Conservation (phyloP, 1,140 invertebrate species). For the Marisa cornuarietis region DNA sequence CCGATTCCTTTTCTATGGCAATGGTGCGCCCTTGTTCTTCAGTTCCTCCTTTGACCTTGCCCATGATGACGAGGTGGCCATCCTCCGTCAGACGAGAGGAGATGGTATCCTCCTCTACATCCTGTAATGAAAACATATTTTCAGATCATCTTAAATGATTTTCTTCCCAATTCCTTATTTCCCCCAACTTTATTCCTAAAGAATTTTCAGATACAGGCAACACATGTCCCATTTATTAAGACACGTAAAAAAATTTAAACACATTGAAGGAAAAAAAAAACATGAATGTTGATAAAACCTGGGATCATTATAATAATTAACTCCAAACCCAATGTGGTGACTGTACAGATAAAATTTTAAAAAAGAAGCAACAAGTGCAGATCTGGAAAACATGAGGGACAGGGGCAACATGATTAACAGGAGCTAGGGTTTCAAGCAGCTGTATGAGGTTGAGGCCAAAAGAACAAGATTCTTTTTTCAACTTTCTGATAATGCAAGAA, state of each 20-base stretch:
- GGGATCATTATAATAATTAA: too few relatives aligned
- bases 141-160: neutral
- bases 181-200: neutral
- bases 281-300: too few relatives aligned
- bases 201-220: neutral
- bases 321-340: too few relatives aligned
- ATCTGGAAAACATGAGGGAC: too few relatives aligned
- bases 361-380: too few relatives aligned
- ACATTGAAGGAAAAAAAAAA: neutral
- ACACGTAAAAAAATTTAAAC: neutral
- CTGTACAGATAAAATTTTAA: too few relatives aligned
- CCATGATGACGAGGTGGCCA: conserved; percentile 36
- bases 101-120: conserved; percentile 40
- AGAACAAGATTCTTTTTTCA: too few relatives aligned
- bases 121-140: conserved; percentile 37
- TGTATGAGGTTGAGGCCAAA: too few relatives aligned
- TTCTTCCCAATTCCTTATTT: neutral
- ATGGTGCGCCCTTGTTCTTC: conserved; percentile 24
- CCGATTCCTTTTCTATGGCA: conserved; percentile 24
- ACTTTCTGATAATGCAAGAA: too few relatives aligned
- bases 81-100: conserved; percentile 39
- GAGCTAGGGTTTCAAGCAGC: too few relatives aligned
- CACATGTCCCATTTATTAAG: too few relatives aligned
- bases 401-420: too few relatives aligned
- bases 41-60: conserved; percentile 31